Evolutionary conservation across 2,888 invertebrate genomes (phyloP).

Genomic region (Philaethria dido): DNA sequence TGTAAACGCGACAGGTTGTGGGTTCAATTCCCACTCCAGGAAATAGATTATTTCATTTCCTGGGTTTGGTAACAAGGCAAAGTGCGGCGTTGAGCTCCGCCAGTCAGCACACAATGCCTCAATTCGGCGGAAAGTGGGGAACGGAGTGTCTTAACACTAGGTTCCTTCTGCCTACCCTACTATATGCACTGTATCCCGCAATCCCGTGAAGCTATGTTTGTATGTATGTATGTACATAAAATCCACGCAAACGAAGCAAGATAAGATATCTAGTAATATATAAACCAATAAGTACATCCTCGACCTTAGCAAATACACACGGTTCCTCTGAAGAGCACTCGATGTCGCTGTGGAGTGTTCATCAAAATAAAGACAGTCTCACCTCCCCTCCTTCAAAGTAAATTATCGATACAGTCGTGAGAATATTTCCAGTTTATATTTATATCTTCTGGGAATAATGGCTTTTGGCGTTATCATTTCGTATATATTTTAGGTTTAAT

Average conservation of each 20-base stretch:
- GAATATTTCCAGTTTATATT: not conserved
- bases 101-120: too few species aligned
- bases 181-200: too few species aligned
- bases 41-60: too few species aligned
- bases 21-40: too few species aligned
- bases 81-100: too few species aligned
- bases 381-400: constrained; percentile 22
- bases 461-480: not conserved
- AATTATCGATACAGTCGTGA: constrained; percentile 20
- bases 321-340: constrained; percentile 18
- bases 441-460: constrained; percentile 18
- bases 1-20: too few species aligned
- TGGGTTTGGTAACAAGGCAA: too few species aligned
- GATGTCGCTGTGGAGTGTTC: constrained; percentile 11
- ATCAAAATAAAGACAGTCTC: constrained; percentile 28
- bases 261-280: not conserved
- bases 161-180: too few species aligned
- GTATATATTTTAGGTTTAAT: not conserved
- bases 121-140: too few species aligned
- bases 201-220: too few species aligned
- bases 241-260: not conserved
- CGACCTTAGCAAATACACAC: constrained; percentile 21
- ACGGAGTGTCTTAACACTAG: too few species aligned
- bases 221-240: not conserved
- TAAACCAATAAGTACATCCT: constrained; percentile 13